Conservation (phyloP, 1,140 invertebrate genomes). For the Luehdorfia chinensis region DNA sequence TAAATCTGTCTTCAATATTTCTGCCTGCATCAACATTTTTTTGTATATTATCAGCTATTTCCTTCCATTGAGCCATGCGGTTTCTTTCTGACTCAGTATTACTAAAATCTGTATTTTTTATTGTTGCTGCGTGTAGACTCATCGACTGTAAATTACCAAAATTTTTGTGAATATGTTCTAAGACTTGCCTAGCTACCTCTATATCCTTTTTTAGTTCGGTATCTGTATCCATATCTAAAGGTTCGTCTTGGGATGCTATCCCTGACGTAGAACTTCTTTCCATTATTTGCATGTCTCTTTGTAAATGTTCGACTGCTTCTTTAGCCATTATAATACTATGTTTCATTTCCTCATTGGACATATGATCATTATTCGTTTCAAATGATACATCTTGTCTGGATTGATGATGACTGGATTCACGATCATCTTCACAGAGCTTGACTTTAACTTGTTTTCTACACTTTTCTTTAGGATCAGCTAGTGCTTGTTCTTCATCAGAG, state of each 20-base stretch:
- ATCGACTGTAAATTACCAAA: conserved; percentile 47
- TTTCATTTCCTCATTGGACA: conserved; percentile 47
- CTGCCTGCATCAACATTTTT: conserved; percentile 45
- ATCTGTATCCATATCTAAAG: conserved; percentile 15
- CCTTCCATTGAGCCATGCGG: conserved; percentile 54
- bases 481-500: conserved; percentile 48
- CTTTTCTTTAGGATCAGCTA: conserved; percentile 37
- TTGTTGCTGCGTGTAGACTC: conserved; percentile 24
- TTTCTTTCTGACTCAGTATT: conserved; percentile 34
- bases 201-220: conserved; percentile 43
- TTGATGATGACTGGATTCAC: conserved; percentile 16
- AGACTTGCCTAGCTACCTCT: conserved; percentile 42
- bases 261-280: conserved; percentile 29
- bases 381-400: conserved; percentile 21
- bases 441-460: conserved; percentile 51
- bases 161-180: conserved; percentile 45
- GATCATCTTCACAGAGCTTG: conserved; percentile 46
- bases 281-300: conserved; percentile 49
- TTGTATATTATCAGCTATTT: conserved; percentile 43
- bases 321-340: conserved; percentile 56
- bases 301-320: conserved; percentile 57
- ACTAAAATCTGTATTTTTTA: conserved; percentile 23
- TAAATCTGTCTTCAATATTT: conserved; percentile 57
- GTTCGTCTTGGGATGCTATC: neutral
- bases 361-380: conserved; percentile 24